phyloP scores from a whole-genome alignment of 2,797 vertebrate genomes.

The Acanthopagrus latus region DNA sequence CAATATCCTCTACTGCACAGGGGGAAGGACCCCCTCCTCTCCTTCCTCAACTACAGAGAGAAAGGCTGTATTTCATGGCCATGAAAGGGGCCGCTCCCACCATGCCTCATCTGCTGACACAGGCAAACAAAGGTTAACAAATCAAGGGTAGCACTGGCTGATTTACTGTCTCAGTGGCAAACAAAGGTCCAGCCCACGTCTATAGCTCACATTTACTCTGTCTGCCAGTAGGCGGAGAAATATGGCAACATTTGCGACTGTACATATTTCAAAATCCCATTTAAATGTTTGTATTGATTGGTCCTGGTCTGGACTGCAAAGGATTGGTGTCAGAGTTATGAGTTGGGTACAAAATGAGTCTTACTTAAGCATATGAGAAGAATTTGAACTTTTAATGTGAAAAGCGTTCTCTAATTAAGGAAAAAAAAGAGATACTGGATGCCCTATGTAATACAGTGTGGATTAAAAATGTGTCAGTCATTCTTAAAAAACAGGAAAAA shows the following conservation, averaged over 20 bases:
- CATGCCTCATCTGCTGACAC: slow-evolving; percentile 80
- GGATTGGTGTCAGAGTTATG: neutral
- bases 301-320: slow-evolving; percentile 8
- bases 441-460: too few relatives aligned
- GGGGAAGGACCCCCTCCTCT: slow-evolving; percentile 9
- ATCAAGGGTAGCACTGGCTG: slow-evolving; percentile 74
- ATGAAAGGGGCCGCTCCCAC: slow-evolving; percentile 68
- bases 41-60: slow-evolving; percentile 53
- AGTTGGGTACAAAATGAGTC: slow-evolving; percentile 19
- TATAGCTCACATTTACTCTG: slow-evolving; percentile 43
- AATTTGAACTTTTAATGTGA: neutral
- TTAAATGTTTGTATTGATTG: slow-evolving; percentile 44
- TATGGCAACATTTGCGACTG: slow-evolving; percentile 42
- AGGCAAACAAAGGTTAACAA: slow-evolving; percentile 85
- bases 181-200: slow-evolving; percentile 60
- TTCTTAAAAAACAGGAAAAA: too few relatives aligned
- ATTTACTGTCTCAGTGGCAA: slow-evolving; percentile 74
- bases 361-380: neutral
- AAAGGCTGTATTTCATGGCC: slow-evolving; percentile 73
- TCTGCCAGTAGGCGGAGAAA: slow-evolving; percentile 33
- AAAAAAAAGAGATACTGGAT: too few relatives aligned
- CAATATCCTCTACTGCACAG: slow-evolving; percentile 72
- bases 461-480: too few relatives aligned
- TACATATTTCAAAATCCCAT: slow-evolving; percentile 40
- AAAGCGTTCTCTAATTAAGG: neutral